Base-by-base conservation (phyloP, 1,140 invertebrate genomes). In the Saccostrea glomerata region DNA sequence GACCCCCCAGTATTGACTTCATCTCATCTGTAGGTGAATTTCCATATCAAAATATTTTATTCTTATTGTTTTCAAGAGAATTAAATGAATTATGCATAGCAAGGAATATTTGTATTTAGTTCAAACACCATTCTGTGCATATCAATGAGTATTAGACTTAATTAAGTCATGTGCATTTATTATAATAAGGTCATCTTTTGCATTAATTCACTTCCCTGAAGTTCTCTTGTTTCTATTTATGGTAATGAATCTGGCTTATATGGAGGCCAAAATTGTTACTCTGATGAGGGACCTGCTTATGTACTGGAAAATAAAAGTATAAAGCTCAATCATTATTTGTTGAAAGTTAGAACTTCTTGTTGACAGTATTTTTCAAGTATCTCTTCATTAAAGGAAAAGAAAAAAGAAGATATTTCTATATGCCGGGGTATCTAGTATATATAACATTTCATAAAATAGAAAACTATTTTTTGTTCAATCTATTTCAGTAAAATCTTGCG, bases 91-190 rank as follows among this genome's bases (percentile, higher is more conserved):
- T 20, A 20, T 9, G 23, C 20, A 66, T 66, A 12, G 25, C 25
- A 12, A 7, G 13, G 9, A 30, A 30, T 30, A 77, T 25, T 25
- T 77, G 25, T 30, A 30, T 77, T 77, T 77, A 30, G 11, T 36
- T 36, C 70, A 36, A 77, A 30, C 15, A 11, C 17, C 13, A 77
- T 77, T 12, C 70, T 77, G 11, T 77, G 70, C 23, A 77, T 77
- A 77, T 77, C 70, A 77, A 77, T 77, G 70, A 77, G 25, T 25
- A 77, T 30, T 77, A 40, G n/a, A 36, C 11, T 15, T 77, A 15
- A 77, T 77, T 77, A 77, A 77, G 25, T 77, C 70, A 77, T 36
- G 30, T 30, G 70, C 70, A 77, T 30, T 30, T 36, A 36, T 36
- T 30, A 25, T 9, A 77, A 36, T 23, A 30, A 77, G 70, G 70